Base-by-base conservation (phyloP, 2,113 vertebrate genomes). In the Triplophysa siluroides region DNA sequence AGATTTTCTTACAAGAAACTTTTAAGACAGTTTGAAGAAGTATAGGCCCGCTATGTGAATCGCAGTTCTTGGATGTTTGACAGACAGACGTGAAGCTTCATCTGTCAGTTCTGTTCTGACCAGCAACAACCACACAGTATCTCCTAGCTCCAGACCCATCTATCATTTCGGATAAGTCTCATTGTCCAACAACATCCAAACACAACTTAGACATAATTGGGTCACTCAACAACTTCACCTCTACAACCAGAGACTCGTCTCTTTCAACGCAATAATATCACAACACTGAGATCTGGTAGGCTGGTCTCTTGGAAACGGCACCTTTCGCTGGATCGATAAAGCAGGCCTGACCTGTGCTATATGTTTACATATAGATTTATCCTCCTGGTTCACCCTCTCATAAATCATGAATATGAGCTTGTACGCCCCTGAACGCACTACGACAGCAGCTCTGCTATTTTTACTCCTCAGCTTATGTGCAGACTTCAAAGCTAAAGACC, bases 401-500 rank as follows among this genome's bases (percentile, higher is more conserved):
- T 45, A 84, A 84, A 79, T 79, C 64, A 58, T 43, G 81, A 65
- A 73, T 60, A 73, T 78, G 68, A 82, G 63, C 72, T 16, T 50
- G 24, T 16, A 47, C 60, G 43, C 69, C 65, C 47, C 64, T 76
- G 47, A 71, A 75, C 75, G 63, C 68, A 68, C 33, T 65, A 33
- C 10, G 16, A 45, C 79, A 24, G 38, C 54, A 65, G 72, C 8
- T 38, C 29, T 81, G 71, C 79, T 84, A 81, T 84, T 81, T 84
- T 84, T 79, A 81, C 60, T 43, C 61, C 56, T 84, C 75, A 79
- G 79, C 80, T 65, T 76, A 71, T 81, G 76, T 81, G 70, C 63
- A 18, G 56, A 69, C 69, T 61, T 84, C 83, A 79, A 84, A 81
- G 79, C 61, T 73, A 56, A 12, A 56, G 72, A 68, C 71, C 72